These are phyloP conservation scores for Napeogenes sylphis DNA, from an alignment of 2,888 invertebrate genomes.

Conservation along the genomic window DNA sequence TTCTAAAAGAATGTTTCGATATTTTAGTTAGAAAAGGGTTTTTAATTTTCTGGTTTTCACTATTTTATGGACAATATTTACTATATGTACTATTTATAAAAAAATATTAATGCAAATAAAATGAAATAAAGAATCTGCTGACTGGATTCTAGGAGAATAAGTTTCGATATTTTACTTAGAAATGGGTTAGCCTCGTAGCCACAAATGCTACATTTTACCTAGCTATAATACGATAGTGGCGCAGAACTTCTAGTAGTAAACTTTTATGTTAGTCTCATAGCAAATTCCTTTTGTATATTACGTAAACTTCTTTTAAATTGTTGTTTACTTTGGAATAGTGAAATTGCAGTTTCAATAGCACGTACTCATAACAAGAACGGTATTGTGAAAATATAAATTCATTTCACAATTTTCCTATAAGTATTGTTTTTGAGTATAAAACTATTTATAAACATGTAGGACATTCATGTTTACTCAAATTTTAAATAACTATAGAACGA, in stretches of 20 bases:
- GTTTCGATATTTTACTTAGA: conserved; percentile 53
- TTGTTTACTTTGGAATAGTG: conserved; percentile 5
- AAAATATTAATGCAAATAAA: no score
- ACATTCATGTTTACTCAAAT: no score
- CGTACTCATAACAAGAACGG: background rate
- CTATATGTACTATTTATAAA: no score
- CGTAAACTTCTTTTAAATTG: conserved; percentile 20
- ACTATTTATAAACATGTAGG: no score
- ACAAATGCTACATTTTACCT: conserved; percentile 47
- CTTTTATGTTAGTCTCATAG: conserved; percentile 23
- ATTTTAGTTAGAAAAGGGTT: no score
- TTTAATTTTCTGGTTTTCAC: no score
- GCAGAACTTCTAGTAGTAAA: conserved; percentile 35
- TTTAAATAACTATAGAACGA: no score
- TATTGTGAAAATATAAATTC: no score
- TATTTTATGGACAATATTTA: no score
- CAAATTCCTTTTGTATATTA: conserved; percentile 23
- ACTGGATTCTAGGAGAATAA: background rate
- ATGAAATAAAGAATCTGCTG: background rate
- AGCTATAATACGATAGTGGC: conserved; percentile 36
- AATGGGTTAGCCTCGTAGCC: conserved; percentile 41
- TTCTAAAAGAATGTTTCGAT: no score
- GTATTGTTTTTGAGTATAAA: no score
- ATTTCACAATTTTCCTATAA: no score
- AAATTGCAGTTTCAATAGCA: background rate